Evolutionary conservation across 1,140 invertebrate species (phyloP).

Genomic region (Lasaia peninsularis): DNA sequence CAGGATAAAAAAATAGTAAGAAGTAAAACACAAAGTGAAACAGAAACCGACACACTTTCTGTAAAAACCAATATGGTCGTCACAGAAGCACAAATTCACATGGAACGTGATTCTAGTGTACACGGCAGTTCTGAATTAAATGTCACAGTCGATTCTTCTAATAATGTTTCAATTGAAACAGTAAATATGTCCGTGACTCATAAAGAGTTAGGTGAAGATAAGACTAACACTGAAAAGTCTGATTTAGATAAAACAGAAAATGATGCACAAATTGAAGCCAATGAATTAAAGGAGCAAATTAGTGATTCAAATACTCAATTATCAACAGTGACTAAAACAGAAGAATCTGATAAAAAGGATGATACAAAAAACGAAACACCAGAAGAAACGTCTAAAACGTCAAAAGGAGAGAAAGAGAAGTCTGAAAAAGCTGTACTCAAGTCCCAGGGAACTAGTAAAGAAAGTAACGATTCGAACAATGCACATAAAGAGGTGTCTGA

Average conservation of each 20-base stretch:
- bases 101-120: slow-evolving; percentile 62
- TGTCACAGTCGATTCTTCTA: slow-evolving; percentile 57
- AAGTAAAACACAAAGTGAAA: slow-evolving; percentile 65
- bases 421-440: not conserved
- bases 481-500: not conserved
- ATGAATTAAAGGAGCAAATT: slow-evolving; percentile 15
- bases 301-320: not conserved
- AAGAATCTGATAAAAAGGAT: slow-evolving; percentile 17
- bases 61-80: slow-evolving; percentile 71
- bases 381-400: not conserved
- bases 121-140: slow-evolving; percentile 60
- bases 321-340: slow-evolving; percentile 16
- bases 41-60: slow-evolving; percentile 69
- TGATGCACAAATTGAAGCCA: slow-evolving; percentile 18
- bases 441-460: not conserved
- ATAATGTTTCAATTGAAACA: slow-evolving; percentile 61
- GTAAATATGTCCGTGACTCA: slow-evolving; percentile 47
- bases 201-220: slow-evolving; percentile 42
- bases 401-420: not conserved
- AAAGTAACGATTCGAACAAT: not conserved
- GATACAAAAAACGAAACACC: not conserved
- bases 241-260: slow-evolving; percentile 19
- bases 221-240: slow-evolving; percentile 12
- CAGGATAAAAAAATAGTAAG: slow-evolving; percentile 47
- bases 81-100: slow-evolving; percentile 76